Base-by-base conservation (phyloP, 2,888 invertebrate genomes). In the Glyphotaelius pellucidus region DNA sequence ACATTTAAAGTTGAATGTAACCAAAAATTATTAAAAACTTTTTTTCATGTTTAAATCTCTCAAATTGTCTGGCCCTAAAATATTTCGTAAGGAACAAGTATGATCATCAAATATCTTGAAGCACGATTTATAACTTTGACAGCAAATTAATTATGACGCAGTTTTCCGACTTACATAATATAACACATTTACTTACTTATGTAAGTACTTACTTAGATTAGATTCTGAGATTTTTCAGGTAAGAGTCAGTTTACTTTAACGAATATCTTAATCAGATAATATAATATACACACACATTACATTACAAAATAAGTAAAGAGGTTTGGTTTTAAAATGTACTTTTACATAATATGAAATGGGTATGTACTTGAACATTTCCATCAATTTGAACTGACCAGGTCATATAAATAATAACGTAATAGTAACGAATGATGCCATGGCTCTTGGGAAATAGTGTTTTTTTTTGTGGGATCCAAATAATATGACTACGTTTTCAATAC, bases 321-420 rank as follows among this genome's bases (percentile, higher is more conserved):
- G 67, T 67, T 67, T n/a, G 19, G 25, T 9, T 67, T 67, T 25
- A 25, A 67, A 67, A 67, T 67, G 25, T 67, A 67, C 67, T 25
- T 67, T 9, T 67, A 67, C 67, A n/a, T 67, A 25, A 25, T 67
- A n/a, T 25, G 5, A 67, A 67, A 67, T 67, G 4, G 5, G 25
- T 9, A 67, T 25, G 67, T 67, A 67, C 67, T 67, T 67, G 67
- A 67, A n/a, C 67, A 67, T 67, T 67, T 67, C 25, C 25, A 67
- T 67, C 9, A 25, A 25, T 67, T 67, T 67, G 9, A 67, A n/a
- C 67, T 67, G 67, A n/a, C 67, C 67, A 25, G n/a, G 67, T 67
- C 67, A 67, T 67, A 67, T 67, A 67, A 67, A 67, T 67, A 67
- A 67, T 67, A 67, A 67, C 67, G 67, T 67, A 67, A 67, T n/a